Evolutionary conservation across 1,140 invertebrate species (phyloP), one percentile per base, ranked within the genome.

Genomic region (Macrostomum lignano): DNA sequence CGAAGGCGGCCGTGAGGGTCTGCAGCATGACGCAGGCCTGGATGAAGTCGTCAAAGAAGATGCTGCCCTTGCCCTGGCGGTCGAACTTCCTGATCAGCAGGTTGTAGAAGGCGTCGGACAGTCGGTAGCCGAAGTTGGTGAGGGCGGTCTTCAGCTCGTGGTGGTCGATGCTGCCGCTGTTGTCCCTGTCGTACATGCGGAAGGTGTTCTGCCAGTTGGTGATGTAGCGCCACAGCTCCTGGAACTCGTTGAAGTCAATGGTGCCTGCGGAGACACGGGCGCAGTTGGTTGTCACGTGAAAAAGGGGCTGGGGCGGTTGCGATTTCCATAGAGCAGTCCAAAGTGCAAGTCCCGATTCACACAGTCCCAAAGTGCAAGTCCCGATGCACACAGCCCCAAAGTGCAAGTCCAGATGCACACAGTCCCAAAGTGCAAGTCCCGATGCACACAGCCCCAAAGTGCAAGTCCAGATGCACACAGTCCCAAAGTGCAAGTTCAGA

Each of bases 41-140:
- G 45, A 96, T 93, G 47, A 94, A 96, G 60, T 94, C 86, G 65
- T 96, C 88, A 65, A 96, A 94, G 20, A 81, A 68, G 42, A 94
- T 76, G 1, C 70, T 74, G 22, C 76, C 75, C 43, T 65, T 63
- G n/a, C 79, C 79, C 47, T 70, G 71, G 39, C 84, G 62, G 55
- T 94, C 86, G 63, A 88, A 94, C 58, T 91, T 91, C 39, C 70
- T 66, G 13, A 96, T 63, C 42, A 94, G 62, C 21, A 73, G 67
- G 38, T 68, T 65, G 40, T 82, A 67, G 31, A 86, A 69, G 38
- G 65, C 55, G 42, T 86, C 76, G n/a, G 71, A 75, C 10, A 94
- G 57, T 41, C 77, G 43, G 42, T 67, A 67, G 9, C 86, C 84
- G 61, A 96, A 94, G 29, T 71, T 70, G 5, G 69, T 74, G 0